These are phyloP conservation scores for Cotesia typhae DNA, from an alignment of 1,140 invertebrate species.

Conservation along the genomic window DNA sequence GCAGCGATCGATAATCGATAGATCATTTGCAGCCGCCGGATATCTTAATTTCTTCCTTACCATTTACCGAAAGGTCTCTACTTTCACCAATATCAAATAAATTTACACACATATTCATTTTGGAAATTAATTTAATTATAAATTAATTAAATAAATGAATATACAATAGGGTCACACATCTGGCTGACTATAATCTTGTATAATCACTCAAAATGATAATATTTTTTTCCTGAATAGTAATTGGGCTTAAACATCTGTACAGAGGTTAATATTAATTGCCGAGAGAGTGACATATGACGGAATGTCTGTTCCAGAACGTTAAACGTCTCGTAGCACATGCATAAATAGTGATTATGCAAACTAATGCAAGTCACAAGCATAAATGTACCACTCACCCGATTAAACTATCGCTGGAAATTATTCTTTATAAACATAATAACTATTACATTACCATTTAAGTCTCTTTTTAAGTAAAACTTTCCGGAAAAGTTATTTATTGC, in stretches of 20 bases:
- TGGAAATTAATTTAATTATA: too few relatives aligned
- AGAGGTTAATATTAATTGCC: too few relatives aligned
- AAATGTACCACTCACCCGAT: slow-evolving; percentile 40
- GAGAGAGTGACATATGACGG: not conserved
- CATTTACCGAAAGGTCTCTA: not conserved
- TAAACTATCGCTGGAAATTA: slow-evolving; percentile 38
- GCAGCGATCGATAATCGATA: too few relatives aligned
- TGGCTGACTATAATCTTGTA: too few relatives aligned
- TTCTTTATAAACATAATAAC: slow-evolving; percentile 25
- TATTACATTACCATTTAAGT: not conserved
- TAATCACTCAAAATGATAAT: too few relatives aligned
- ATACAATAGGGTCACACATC: too few relatives aligned
- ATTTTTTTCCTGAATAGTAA: too few relatives aligned
- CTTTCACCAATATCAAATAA: too few relatives aligned
- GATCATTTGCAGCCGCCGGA: too few relatives aligned
- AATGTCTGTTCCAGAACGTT: not conserved
- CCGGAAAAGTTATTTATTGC: not conserved
- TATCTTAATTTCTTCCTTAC: slow-evolving; percentile 3
- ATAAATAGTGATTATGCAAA: slow-evolving; percentile 30
- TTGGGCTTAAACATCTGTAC: too few relatives aligned
- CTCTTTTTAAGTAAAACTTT: not conserved
- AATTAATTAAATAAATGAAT: too few relatives aligned
- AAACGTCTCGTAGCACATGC: slow-evolving; percentile 8
- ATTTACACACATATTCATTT: too few relatives aligned
- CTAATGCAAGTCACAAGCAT: slow-evolving; percentile 32